Conservation (phyloP, 2,797 vertebrate species). For the Gymnothorax javanicus region DNA sequence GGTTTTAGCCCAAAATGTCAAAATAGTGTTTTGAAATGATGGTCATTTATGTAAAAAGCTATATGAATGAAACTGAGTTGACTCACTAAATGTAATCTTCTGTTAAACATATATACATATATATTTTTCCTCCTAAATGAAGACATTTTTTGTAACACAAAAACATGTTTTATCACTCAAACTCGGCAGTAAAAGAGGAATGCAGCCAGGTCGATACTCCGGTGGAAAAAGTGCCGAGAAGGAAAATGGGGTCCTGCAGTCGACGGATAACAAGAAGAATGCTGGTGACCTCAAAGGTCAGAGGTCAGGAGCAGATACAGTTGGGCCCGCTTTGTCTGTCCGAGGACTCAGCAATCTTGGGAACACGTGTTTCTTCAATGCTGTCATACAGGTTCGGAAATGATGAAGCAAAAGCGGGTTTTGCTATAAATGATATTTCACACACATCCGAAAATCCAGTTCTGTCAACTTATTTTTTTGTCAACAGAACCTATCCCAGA, state of each 20-base stretch:
- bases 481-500: slow-evolving; percentile 91
- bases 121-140: not conserved
- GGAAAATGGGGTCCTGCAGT: slow-evolving; percentile 70
- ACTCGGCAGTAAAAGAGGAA: slow-evolving; percentile 56
- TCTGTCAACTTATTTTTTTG: not conserved
- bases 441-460: not conserved
- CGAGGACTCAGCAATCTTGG: slow-evolving; percentile 95
- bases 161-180: slow-evolving; percentile 20
- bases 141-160: not conserved
- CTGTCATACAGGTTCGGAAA: slow-evolving; percentile 91
- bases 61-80: not conserved
- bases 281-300: slow-evolving; percentile 56
- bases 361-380: slow-evolving; percentile 98
- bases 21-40: not conserved
- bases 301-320: slow-evolving; percentile 35
- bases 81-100: not conserved
- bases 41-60: not conserved
- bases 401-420: not conserved
- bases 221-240: slow-evolving; percentile 65
- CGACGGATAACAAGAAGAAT: slow-evolving; percentile 70
- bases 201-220: slow-evolving; percentile 11
- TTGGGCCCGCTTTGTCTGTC: slow-evolving; percentile 62
- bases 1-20: not conserved
- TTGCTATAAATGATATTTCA: not conserved
- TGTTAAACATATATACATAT: not conserved